phyloP scores from a whole-genome alignment of 2,888 invertebrate species.

The Nymphalis urticae region DNA sequence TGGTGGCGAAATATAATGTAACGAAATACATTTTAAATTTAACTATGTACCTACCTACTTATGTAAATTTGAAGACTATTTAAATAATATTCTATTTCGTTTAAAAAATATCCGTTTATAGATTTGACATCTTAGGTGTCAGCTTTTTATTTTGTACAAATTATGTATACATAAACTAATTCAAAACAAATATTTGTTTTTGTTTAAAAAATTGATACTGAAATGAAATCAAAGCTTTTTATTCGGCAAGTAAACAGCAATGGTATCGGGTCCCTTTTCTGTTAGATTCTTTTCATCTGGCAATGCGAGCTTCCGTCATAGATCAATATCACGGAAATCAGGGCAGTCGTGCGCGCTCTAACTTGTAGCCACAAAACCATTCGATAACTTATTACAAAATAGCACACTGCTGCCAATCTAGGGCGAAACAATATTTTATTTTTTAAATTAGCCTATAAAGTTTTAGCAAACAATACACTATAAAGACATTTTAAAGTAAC shows the following conservation, averaged over 20 bases:
- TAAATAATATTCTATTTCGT: too few species aligned
- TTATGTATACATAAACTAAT: not conserved
- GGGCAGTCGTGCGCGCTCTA: slow-evolving; percentile 56
- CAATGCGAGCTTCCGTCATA: slow-evolving; percentile 50
- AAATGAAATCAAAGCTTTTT: slow-evolving; percentile 14
- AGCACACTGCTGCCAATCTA: slow-evolving; percentile 32
- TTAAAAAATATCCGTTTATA: too few species aligned
- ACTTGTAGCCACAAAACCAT: slow-evolving; percentile 68
- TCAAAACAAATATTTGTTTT: not conserved
- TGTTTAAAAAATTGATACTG: not conserved
- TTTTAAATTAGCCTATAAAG: too few species aligned
- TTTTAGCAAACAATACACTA: too few species aligned
- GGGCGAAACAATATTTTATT: not conserved
- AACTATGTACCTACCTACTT: not conserved
- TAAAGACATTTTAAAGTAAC: too few species aligned
- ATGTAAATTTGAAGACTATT: not conserved
- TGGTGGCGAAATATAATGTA: slow-evolving; percentile 50
- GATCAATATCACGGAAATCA: slow-evolving; percentile 74
- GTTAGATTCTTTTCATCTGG: slow-evolving; percentile 58
- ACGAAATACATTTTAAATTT: slow-evolving; percentile 38
- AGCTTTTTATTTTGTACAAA: too few species aligned
- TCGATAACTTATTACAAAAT: slow-evolving; percentile 70
- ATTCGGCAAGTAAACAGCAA: slow-evolving; percentile 26
- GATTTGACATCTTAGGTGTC: too few species aligned
- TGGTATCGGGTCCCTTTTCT: slow-evolving; percentile 26